Percentiles rank a stretch among this genome's conserved stretches.
Evolutionary conservation across 2,797 vertebrate genomes (phyloP).

Genomic region (Falco novaeseelandiae): DNA sequence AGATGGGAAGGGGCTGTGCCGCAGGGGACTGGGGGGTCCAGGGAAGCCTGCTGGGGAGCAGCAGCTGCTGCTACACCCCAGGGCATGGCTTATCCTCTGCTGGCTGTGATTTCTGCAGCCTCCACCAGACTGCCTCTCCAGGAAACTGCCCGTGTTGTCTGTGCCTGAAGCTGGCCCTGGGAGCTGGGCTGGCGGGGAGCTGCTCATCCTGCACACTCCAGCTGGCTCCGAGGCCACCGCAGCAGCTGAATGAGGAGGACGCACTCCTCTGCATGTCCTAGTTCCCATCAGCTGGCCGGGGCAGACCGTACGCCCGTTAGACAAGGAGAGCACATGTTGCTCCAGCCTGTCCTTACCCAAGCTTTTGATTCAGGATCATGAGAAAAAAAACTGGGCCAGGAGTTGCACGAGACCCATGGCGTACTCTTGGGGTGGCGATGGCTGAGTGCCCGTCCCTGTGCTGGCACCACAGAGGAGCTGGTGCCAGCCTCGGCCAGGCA

Average conservation of each 20-base stretch:
- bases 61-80: constrained; percentile 27
- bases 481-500: background rate
- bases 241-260: constrained; percentile 20
- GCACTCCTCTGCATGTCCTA: constrained; percentile 3
- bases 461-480: background rate
- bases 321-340: background rate
- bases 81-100: background rate
- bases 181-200: constrained; percentile 17
- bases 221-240: background rate
- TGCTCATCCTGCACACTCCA: background rate
- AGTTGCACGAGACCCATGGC: background rate
- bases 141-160: background rate
- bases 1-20: background rate
- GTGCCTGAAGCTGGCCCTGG: background rate
- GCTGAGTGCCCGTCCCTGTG: background rate
- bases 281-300: constrained; percentile 41
- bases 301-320: background rate
- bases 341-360: background rate
- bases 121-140: constrained; percentile 18
- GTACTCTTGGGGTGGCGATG: background rate
- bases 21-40: background rate
- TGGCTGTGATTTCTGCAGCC: background rate
- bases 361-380: background rate
- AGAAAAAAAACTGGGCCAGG: background rate
- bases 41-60: constrained; percentile 4